Evolutionary conservation across 2,888 invertebrate species (phyloP), one percentile per base, ranked within the genome.

Genomic region (Lycaena phlaeas): DNA sequence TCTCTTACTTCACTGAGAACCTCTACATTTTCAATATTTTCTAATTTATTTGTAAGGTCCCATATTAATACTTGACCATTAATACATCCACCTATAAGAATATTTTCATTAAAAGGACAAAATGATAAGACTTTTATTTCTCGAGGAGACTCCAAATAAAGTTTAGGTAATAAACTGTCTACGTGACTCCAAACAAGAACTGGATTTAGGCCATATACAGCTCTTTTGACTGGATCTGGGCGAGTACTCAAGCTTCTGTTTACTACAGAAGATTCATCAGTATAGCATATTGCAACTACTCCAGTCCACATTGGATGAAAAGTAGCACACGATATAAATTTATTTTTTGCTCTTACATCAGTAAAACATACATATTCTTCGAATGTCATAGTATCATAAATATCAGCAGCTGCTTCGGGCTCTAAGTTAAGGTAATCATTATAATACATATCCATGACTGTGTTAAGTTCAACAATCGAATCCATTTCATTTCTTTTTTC

Each of bases 261-360:
- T 26, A 71, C 72, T 18, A 81, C 77, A 1, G 86, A 79, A 1
- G 87, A 86, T 26, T 67, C 78, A 51, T 89, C 87, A 0, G 88
- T 79, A 54, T 93, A 93, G n/a, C 89, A 81, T 22, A 89, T 85
- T 0, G 89, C 91, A 2, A 89, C 85, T 6, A 90, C 82, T 1
- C 92, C 93, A 0, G 90, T 87, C 84, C 89, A 86, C 65, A 88
- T 84, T 0, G 90, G 91, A 72, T 92, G 92, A 89, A 92, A 93
- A 45, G 82, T 81, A 9, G 88, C 78, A 45, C 87, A 78, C 4
- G 89, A 87, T 27, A 93, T 87, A 62, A 86, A 89, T 52, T 90
- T 91, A 45, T 88, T 86, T 59, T 87, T 87, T 44, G 89, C 90
- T 56, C 87, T 79, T 1, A 90, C 87, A 56, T 91, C 88, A 14